A percentile compares a stretch with the other conserved stretches of the same genome.
Conservation (phyloP, 2,113 vertebrate genomes). For the Rhadina sibilatrix region DNA sequence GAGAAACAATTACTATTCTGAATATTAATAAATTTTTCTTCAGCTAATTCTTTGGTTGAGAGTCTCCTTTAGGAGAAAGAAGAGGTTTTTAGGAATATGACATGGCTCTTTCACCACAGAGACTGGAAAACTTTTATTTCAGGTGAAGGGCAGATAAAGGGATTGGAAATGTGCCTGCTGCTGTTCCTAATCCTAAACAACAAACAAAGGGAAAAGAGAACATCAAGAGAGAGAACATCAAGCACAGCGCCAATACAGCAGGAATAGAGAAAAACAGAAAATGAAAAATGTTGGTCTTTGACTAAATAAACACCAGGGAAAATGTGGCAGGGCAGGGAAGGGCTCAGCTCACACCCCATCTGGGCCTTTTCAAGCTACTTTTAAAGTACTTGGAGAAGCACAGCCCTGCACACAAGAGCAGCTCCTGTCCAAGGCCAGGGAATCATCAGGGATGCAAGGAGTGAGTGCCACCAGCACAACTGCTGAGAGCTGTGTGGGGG, state of each 20-base stretch:
- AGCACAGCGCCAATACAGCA: neutral
- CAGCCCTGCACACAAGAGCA: neutral
- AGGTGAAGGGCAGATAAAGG: neutral
- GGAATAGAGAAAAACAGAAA: neutral
- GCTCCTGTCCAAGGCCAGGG: neutral
- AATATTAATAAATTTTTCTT: neutral
- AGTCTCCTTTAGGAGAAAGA: neutral
- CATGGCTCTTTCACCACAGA: neutral
- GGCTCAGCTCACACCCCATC: neutral
- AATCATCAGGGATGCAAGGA: neutral
- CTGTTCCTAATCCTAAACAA: neutral
- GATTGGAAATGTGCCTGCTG: neutral
- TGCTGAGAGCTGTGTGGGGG: neutral
- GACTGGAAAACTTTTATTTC: neutral
- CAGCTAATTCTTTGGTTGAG: neutral
- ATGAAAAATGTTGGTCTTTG: neutral
- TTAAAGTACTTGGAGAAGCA: neutral
- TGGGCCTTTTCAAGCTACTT: neutral
- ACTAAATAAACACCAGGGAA: neutral
- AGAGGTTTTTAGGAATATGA: neutral
- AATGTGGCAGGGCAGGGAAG: neutral
- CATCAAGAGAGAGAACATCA: neutral
- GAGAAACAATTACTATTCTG: neutral
- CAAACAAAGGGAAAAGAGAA: neutral
- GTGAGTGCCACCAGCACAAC: fast-evolving